Base-by-base conservation (phyloP, 1,140 invertebrate species). In the Drosophila pruinosa region DNA sequence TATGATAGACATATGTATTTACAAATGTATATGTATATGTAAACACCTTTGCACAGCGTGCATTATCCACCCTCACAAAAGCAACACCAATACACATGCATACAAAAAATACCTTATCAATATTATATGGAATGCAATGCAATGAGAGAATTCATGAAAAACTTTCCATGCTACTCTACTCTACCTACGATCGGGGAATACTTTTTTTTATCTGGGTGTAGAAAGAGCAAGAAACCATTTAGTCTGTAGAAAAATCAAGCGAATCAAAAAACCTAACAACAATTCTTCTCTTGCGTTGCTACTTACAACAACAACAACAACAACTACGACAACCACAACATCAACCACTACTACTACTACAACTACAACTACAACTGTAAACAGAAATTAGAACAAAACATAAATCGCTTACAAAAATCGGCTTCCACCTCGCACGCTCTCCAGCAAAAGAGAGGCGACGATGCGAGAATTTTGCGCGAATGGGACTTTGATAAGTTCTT, bases 401-500 rank as follows among this genome's bases (percentile, higher is more conserved):
- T 88, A 69, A 88, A 90, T 72, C 79, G 81, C 61, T 85, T 90
- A 71, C 90, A 90, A 91, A 90, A 90, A 75, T 90, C 85, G n/a
- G 83, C 90, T 41, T 89, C 88, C 41, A 88, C 88, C 53, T 92
- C 89, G 52, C 83, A 88, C 48, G 89, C 89, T n/a, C n/a, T n/a
- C n/a, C n/a, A n/a, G 22, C 70, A 69, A 14, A 67, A 34, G 21
- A 67, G 61, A 58, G 74, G 39, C 19, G 58, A 75, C 24, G 83
- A 78, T 14, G 52, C 48, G 4, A 81, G 67, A 7, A 93, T 96
- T 24, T 92, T 97, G 45, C 95, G 95, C 91, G 96, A 96, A 70
- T 97, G 95, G 96, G 95, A 96, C 91, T 95, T 97, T 92, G 94
- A 95, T 69, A 94, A 94, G 90, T 96, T 96, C 93, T 96, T 97